phyloP scores from a whole-genome alignment of 2,888 invertebrate species.

The Vandiemenella viatica region DNA sequence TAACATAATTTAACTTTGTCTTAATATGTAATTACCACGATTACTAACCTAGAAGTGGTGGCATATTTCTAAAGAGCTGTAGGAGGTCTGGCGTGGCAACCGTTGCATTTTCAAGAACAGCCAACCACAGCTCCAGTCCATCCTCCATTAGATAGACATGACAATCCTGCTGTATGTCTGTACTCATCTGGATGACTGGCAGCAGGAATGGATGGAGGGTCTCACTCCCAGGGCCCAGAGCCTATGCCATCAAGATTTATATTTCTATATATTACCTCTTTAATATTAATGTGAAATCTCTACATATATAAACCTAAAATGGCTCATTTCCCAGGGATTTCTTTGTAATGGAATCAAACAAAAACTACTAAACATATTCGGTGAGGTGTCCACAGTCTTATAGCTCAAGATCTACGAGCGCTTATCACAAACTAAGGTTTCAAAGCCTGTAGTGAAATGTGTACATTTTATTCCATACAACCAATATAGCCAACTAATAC shows the following conservation, averaged over 20 bases:
- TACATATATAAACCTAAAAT: too few species aligned
- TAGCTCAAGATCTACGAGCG: too few species aligned
- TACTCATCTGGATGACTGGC: conserved; percentile 54
- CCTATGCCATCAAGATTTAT: conserved; percentile 22
- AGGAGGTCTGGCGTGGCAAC: conserved; percentile 46
- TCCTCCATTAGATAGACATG: conserved; percentile 88
- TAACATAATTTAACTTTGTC: background rate
- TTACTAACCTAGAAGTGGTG: conserved; percentile 50
- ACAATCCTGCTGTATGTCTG: conserved; percentile 59
- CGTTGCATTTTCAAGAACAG: conserved; percentile 62
- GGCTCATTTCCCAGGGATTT: too few species aligned
- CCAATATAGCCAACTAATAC: too few species aligned
- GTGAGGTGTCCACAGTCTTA: too few species aligned
- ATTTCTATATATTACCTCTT: background rate
- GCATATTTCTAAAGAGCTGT: conserved; percentile 57
- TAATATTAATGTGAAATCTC: too few species aligned
- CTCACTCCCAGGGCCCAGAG: conserved; percentile 33
- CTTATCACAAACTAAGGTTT: too few species aligned
- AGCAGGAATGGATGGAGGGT: conserved; percentile 37
- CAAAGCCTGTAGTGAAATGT: too few species aligned
- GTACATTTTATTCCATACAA: too few species aligned
- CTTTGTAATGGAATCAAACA: too few species aligned
- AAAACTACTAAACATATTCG: too few species aligned
- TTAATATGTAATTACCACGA: background rate
- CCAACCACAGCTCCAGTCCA: conserved; percentile 79